Evolutionary conservation across 2,888 invertebrate species (phyloP).

Genomic region (Thumatha senex): DNA sequence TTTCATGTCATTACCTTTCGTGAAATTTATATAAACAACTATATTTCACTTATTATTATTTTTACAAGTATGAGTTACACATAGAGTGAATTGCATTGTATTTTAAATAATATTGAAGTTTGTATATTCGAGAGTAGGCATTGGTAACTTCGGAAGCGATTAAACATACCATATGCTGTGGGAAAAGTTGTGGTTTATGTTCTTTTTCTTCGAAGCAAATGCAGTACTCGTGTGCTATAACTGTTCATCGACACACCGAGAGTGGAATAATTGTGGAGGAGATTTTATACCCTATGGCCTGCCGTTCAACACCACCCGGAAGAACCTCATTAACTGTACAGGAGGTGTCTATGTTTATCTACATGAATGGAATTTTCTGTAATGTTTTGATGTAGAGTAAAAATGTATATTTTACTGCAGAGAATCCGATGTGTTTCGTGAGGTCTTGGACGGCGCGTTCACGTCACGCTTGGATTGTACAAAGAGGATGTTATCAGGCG

Average conservation of each 20-base stretch:
- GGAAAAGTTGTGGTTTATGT: slow-evolving; percentile 31
- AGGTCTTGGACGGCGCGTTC: slow-evolving; percentile 68
- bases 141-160: too few species aligned
- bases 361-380: not conserved
- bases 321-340: slow-evolving; percentile 60
- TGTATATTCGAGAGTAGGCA: too few species aligned
- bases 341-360: slow-evolving; percentile 47
- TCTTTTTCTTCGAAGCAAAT: slow-evolving; percentile 24
- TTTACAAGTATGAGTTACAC: too few species aligned
- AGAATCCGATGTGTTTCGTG: slow-evolving; percentile 71
- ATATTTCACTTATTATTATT: too few species aligned
- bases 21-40: too few species aligned
- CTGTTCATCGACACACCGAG: slow-evolving; percentile 60
- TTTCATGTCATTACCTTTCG: too few species aligned
- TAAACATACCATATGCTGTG: slow-evolving; percentile 29
- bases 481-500: slow-evolving; percentile 69
- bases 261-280: slow-evolving; percentile 57
- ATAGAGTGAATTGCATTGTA: too few species aligned
- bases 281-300: slow-evolving; percentile 46
- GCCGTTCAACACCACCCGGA: slow-evolving; percentile 50
- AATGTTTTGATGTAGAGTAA: not conserved
- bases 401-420: slow-evolving; percentile 37
- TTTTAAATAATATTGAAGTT: too few species aligned
- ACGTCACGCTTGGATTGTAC: slow-evolving; percentile 70
- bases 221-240: slow-evolving; percentile 60